Evolutionary conservation across 1,140 invertebrate genomes (phyloP).

Genomic region (Hycleus cichorii): DNA sequence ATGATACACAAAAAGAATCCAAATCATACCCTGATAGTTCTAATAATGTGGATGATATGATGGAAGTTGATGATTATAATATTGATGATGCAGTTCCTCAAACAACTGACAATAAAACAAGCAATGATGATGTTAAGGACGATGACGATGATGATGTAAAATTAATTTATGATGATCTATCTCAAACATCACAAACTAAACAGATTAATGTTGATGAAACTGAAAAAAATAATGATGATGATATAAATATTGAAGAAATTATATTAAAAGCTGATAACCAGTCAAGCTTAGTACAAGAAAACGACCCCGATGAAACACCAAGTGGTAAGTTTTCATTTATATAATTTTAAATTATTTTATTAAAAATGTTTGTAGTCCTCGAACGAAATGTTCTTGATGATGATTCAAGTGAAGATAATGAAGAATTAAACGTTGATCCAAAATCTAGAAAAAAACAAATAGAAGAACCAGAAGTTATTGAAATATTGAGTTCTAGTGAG

Average conservation of each 20-base stretch:
- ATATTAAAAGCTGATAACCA: constrained; percentile 5
- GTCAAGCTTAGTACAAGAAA: neutral
- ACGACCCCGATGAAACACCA: constrained; percentile 1
- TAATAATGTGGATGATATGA: neutral
- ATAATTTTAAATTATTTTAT: neutral
- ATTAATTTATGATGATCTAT: neutral
- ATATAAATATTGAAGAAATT: constrained; percentile 6
- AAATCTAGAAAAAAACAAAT: constrained; percentile 3
- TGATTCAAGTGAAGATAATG: neutral
- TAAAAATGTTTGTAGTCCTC: constrained; percentile 1
- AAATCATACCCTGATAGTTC: no score
- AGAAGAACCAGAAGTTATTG: constrained; percentile 7
- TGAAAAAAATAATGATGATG: constrained; percentile 18
- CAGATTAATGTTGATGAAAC: constrained; percentile 21
- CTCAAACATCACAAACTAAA: neutral
- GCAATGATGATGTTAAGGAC: neutral
- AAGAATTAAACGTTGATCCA: neutral
- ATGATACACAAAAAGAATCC: no score
- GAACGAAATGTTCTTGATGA: constrained; percentile 16
- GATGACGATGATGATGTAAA: neutral
- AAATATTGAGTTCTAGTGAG: constrained; percentile 16
- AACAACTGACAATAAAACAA: neutral
- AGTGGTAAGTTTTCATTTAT: neutral
- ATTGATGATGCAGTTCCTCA: neutral
- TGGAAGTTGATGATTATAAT: neutral